Evolutionary conservation across 2,888 invertebrate genomes (phyloP), one percentile per base, ranked within the genome.

Genomic region (Minunthozetes semirufus): DNA sequence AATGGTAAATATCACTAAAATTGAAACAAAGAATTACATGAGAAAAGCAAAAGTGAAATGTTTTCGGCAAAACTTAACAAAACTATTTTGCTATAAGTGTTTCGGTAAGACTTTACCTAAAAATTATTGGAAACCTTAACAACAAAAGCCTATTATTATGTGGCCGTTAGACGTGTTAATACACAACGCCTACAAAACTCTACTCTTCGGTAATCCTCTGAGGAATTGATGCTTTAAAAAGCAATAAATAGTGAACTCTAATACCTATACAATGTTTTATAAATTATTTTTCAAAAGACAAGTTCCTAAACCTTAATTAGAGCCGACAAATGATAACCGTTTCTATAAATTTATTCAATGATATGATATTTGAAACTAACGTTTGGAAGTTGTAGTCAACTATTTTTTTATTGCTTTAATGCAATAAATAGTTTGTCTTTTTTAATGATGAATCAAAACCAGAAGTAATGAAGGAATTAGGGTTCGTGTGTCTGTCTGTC

Each of bases 91-190:
- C 29, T 8, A 15, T 33, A 17, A 33, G 19, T 33, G 61, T 63
- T 29, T 63, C 61, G 61, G 61, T 25, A n/a, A 63, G 19, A 27
- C n/a, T 63, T 29, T 29, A 13, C 33, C 33, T n/a, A 25, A 63
- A 63, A 63, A 63, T 63, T 33, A 63, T 63, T 46, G 15, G 9
- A 46, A 48, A 63, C 27, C 61, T 56, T 56, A 1, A 8, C 6
- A 33, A 27, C n/a, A 63, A 63, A 63, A 33, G 61, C 61, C 66
- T 68, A 68, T 68, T 22, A 68, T 68, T 68, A 68, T 68, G 38
- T 19, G 42, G 46, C 19, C 59, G 19, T 22, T 42, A 68, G 68
- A 68, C 68, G 42, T 68, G 68, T 68, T 68, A 68, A 68, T 68
- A 38, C 13, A 19, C n/a, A 42, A 38, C 68, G 68, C 68, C 68